phyloP scores from a whole-genome alignment of 2,888 invertebrate genomes.

The Orthosia cruda region DNA sequence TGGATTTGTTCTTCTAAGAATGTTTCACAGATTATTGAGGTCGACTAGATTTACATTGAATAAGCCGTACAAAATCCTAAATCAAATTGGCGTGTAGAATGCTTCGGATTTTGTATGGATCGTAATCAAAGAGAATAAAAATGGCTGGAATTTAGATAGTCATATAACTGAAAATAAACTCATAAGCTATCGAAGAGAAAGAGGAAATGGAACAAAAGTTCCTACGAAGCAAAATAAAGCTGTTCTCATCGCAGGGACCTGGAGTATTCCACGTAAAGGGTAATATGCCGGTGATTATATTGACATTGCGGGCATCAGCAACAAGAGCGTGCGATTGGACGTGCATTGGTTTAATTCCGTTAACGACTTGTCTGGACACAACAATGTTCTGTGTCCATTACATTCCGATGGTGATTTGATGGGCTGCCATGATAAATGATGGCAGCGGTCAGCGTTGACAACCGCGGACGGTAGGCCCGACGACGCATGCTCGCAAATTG shows the following conservation, averaged over 20 bases:
- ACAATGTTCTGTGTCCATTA: slow-evolving; percentile 68
- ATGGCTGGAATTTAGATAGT: slow-evolving; percentile 40
- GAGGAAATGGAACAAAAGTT: slow-evolving; percentile 10
- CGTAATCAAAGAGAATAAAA: slow-evolving; percentile 57
- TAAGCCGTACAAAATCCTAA: slow-evolving; percentile 53
- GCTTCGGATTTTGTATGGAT: slow-evolving; percentile 54
- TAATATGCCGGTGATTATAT: slow-evolving; percentile 64
- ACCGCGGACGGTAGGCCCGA: slow-evolving; percentile 61
- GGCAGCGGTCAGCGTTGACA: slow-evolving; percentile 64
- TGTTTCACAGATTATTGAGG: slow-evolving; percentile 62
- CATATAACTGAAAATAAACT: slow-evolving; percentile 39
- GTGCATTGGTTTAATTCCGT: slow-evolving; percentile 64
- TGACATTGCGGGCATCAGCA: slow-evolving; percentile 56
- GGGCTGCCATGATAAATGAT: slow-evolving; percentile 75
- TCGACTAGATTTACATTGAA: slow-evolving; percentile 59
- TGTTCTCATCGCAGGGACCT: slow-evolving; percentile 16
- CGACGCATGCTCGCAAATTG: slow-evolving; percentile 75
- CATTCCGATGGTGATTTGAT: slow-evolving; percentile 78
- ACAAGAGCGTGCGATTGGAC: slow-evolving; percentile 58
- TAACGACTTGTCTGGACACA: slow-evolving; percentile 63
- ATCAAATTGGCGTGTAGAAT: slow-evolving; percentile 58
- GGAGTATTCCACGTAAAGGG: slow-evolving; percentile 33
- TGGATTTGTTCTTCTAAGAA: slow-evolving; percentile 66
- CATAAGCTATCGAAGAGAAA: slow-evolving; percentile 21
- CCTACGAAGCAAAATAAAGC: slow-evolving; percentile 16